Evolutionary conservation across 1,140 invertebrate genomes (phyloP).

Genomic region (Vollenhovia emeryi): DNA sequence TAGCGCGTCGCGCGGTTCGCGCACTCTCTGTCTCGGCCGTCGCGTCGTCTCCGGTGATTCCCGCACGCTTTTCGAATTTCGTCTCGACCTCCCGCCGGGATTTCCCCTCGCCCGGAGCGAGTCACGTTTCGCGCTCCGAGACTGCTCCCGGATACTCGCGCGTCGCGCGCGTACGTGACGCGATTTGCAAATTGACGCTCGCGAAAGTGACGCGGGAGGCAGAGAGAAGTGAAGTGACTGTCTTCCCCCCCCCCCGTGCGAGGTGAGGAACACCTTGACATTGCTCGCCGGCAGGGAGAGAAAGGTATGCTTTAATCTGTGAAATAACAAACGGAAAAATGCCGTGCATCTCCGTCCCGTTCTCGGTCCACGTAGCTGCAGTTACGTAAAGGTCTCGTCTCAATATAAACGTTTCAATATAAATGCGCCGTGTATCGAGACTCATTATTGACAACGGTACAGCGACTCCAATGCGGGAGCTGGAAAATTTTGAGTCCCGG

Average conservation of each 20-base stretch:
- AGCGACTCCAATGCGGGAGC: too few species aligned
- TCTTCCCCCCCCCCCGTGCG: too few species aligned
- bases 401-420: background rate
- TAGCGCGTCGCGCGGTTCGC: background rate
- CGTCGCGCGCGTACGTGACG: conserved; percentile 1
- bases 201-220: conserved; percentile 10
- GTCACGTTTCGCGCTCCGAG: background rate
- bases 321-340: background rate
- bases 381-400: too few species aligned
- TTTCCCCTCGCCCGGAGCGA: conserved; percentile 1
- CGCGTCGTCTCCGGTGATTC: background rate
- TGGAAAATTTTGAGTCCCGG: too few species aligned
- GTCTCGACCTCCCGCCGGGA: background rate
- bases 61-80: background rate
- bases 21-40: background rate
- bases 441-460: too few species aligned
- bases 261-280: conserved; percentile 12
- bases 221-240: background rate
- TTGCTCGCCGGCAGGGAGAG: background rate
- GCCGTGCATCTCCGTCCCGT: too few species aligned
- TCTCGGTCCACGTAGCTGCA: background rate
- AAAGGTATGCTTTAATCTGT: background rate
- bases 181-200: conserved; percentile 15
- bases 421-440: background rate
- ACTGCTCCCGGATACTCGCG: background rate